These are phyloP conservation scores for Mnemiopsis leidyi DNA, from an alignment of 37 sponge, comb jelly and placozoan genomes.

Conservation along the genomic window DNA sequence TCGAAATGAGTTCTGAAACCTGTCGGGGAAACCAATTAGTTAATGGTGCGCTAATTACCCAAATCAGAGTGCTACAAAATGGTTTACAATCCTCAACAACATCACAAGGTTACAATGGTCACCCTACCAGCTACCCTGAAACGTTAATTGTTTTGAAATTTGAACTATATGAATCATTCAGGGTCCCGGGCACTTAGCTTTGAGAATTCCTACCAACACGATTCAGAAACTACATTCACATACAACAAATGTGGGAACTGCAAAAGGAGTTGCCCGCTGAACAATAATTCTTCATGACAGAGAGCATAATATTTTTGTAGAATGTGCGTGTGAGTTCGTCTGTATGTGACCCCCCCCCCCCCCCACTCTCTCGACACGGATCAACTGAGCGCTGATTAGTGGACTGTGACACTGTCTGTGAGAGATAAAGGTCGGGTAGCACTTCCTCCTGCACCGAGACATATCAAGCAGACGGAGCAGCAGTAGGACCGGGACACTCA, in stretches of 20 bases:
- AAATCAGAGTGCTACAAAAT: not conserved
- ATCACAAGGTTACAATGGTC: not conserved
- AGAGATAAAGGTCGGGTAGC: too few species aligned
- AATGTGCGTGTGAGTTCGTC: not conserved
- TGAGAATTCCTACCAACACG: not conserved
- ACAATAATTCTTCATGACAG: not conserved
- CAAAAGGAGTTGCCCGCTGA: not conserved
- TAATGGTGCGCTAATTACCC: not conserved
- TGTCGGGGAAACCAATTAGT: not conserved
- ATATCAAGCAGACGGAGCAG: too few species aligned
- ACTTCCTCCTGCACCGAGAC: too few species aligned
- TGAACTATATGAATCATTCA: not conserved
- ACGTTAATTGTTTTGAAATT: not conserved
- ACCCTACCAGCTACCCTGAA: not conserved
- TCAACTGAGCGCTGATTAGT: not conserved
- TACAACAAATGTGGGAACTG: not conserved
- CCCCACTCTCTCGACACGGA: too few species aligned
- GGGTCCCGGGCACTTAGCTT: not conserved
- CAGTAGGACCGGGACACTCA: too few species aligned
- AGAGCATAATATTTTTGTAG: not conserved
- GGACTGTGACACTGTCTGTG: not conserved
- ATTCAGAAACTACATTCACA: not conserved
- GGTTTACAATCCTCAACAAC: not conserved
- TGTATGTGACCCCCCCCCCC: too few species aligned
- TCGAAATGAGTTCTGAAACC: constrained; percentile 44